These are phyloP conservation scores for Triplophysa yarkandensis DNA, from an alignment of 2,797 vertebrate species.

Conservation along the genomic window DNA sequence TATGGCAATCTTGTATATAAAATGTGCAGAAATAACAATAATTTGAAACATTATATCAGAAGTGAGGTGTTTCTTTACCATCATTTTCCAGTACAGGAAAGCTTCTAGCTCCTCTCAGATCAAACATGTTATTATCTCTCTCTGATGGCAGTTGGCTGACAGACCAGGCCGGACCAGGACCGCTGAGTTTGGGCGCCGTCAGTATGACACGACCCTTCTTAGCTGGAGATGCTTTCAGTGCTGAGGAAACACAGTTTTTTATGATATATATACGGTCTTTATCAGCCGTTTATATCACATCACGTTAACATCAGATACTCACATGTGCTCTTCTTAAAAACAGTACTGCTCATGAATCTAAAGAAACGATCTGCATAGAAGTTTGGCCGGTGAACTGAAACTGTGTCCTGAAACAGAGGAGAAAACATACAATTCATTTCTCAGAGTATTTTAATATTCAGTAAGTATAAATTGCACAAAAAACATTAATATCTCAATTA, in stretches of 20 bases:
- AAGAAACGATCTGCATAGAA: constrained; percentile 97
- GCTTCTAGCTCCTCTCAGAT: constrained; percentile 82
- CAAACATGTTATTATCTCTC: constrained; percentile 82
- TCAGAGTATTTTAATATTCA: not conserved
- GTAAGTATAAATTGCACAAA: too few relatives aligned
- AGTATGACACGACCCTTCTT: constrained; percentile 88
- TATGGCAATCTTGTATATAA: too few relatives aligned
- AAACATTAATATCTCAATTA: too few relatives aligned
- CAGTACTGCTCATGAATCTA: constrained; percentile 90
- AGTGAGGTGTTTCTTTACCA: constrained; percentile 68
- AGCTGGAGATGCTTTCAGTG: constrained; percentile 90
- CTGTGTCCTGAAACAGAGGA: constrained; percentile 82
- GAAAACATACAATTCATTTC: not conserved
- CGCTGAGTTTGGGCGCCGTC: constrained; percentile 76
- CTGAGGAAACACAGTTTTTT: constrained; percentile 63
- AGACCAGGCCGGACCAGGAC: constrained; percentile 78
- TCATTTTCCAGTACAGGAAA: constrained; percentile 86
- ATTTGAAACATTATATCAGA: not conserved
- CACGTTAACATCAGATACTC: constrained; percentile 64
- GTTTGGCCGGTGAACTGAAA: constrained; percentile 93
- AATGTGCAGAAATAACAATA: not conserved
- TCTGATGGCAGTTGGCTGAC: constrained; percentile 84
- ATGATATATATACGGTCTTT: too few relatives aligned
- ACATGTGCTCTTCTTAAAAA: constrained; percentile 95
- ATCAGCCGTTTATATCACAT: not conserved